Conservation (phyloP, 2,113 vertebrate genomes). For the Hippolais icterina region DNA sequence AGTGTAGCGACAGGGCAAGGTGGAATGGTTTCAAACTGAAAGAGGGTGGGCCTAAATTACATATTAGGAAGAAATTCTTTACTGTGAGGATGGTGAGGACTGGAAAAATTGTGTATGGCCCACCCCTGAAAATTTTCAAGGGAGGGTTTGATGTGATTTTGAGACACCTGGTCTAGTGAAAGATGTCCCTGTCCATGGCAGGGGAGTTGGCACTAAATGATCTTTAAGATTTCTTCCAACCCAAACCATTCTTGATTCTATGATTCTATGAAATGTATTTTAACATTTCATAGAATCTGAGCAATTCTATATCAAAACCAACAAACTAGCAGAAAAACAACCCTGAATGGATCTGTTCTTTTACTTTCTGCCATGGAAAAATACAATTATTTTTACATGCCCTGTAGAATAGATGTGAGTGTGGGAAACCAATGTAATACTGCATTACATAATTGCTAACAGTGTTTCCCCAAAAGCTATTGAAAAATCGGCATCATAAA, state of each 20-base stretch:
- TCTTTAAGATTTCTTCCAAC: not conserved
- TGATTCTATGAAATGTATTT: not conserved
- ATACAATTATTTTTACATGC: not conserved
- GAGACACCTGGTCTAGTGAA: too few species aligned
- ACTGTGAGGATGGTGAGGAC: not conserved
- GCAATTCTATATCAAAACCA: not conserved
- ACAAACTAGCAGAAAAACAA: not conserved
- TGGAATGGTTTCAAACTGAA: not conserved
- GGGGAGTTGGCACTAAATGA: too few species aligned
- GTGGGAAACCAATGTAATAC: not conserved
- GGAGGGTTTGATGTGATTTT: not conserved
- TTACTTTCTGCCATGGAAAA: not conserved
- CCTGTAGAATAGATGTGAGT: not conserved
- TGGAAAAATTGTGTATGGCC: not conserved
- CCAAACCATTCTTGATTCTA: not conserved
- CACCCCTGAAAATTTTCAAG: not conserved
- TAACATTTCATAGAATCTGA: not conserved
- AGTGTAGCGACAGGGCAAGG: too few species aligned
- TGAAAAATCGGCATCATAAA: fast-evolving
- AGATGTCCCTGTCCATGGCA: not conserved
- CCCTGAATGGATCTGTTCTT: not conserved
- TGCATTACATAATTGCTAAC: not conserved
- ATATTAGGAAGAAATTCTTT: not conserved
- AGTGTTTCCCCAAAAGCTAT: not conserved
- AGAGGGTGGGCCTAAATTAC: not conserved